A percentile compares a stretch with the other conserved stretches of the same genome.
These are phyloP conservation scores for Parthenolecanium corni DNA, from an alignment of 2,888 invertebrate species.

Conservation along the genomic window DNA sequence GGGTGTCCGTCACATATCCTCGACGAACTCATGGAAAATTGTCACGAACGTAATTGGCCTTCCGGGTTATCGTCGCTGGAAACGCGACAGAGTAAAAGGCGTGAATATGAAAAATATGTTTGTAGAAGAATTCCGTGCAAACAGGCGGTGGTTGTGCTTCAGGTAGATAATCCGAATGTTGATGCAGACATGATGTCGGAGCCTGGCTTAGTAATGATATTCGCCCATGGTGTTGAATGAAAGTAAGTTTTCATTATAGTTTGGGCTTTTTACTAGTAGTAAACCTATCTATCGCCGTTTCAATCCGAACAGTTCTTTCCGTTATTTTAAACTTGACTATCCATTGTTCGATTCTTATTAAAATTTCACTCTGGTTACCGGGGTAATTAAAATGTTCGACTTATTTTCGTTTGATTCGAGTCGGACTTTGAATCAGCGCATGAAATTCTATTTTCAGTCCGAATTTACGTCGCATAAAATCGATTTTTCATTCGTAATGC, in stretches of 20 bases:
- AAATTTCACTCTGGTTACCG: too few relatives aligned
- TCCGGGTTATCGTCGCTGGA: conserved; percentile 83
- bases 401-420: too few relatives aligned
- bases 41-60: conserved; percentile 92
- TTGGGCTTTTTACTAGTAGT: too few relatives aligned
- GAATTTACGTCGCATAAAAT: too few relatives aligned
- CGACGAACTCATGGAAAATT: conserved; percentile 92
- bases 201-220: conserved; percentile 95
- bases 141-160: conserved; percentile 87
- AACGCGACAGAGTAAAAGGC: conserved; percentile 83
- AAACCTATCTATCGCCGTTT: too few relatives aligned
- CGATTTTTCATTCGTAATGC: too few relatives aligned
- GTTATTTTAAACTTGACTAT: too few relatives aligned
- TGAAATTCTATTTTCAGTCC: too few relatives aligned
- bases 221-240: conserved; percentile 88
- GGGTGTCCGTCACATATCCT: conserved; percentile 89
- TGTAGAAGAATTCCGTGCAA: conserved; percentile 91
- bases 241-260: background rate
- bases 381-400: too few relatives aligned
- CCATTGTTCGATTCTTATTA: too few relatives aligned
- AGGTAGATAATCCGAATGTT: conserved; percentile 90
- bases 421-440: too few relatives aligned
- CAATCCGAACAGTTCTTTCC: too few relatives aligned
- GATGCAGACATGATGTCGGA: conserved; percentile 92
- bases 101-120: conserved; percentile 86